Base-by-base conservation (phyloP, 2,113 vertebrate genomes). In the Prochilodus magdalenae region DNA sequence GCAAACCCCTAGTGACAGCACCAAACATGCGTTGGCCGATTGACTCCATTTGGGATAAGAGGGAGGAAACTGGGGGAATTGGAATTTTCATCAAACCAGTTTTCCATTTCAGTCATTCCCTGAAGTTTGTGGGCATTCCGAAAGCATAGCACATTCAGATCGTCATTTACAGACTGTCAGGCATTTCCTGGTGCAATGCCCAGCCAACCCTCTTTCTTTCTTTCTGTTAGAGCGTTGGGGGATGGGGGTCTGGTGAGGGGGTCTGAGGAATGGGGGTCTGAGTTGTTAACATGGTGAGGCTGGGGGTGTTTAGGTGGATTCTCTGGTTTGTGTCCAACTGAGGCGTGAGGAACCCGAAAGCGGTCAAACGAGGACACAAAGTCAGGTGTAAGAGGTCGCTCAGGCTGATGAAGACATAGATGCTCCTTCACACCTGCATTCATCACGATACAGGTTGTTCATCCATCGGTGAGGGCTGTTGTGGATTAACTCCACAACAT, bases 141-240 rank as follows among this genome's bases (percentile, higher is more conserved):
- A 59, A 60, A 55, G 70, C 83, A 81, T 74, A 49, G 24, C 63
- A 72, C 69, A 47, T 63, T 77, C 47, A 74, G 36, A 49, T 69
- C 36, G 51, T 75, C 71, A 73, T 80, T 36, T 74, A 75, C 40
- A 44, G 77, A 85, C 57, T 36, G 29, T 91, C 93, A 93, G 93
- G 66, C 66, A 70, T 70, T 67, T 70, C 22, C 66, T 40, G 87
- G 86, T 81, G 87, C 92, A 92, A 91, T 93, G 92, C 91, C 93
- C 90, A 87, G 91, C 92, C 93, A 94, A 93, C 90, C 89, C 90
- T 93, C 92, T 92, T 93, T 93, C 92, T 93, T 93, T 93, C 92
- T 93, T 93, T 81, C 90, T 83, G 84, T 77, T 80, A 77, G 73
- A 77, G 51, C 6, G 26, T 60, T 59, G 47, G 70, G 74, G 53